Base-by-base conservation (phyloP, 2,888 invertebrate genomes). In the Heliconius charithonia region DNA sequence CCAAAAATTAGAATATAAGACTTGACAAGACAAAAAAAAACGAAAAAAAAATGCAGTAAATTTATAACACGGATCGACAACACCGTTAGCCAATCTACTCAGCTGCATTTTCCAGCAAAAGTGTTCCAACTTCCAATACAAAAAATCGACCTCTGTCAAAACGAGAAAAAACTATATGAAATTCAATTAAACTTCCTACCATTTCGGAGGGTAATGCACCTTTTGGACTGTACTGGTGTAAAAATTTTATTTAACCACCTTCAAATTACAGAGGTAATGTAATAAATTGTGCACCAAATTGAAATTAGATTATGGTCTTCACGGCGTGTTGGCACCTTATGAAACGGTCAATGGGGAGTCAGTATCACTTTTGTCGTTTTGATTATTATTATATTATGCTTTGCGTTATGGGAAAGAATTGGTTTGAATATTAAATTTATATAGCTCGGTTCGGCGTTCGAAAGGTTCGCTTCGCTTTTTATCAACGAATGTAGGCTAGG, bases 301-400 rank as follows among this genome's bases (percentile, higher is more conserved):
- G 90, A 94, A 94, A 95, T 94, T 94, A 92, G 91, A 95, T 95
- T 94, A 94, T 87, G 83, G 87, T 82, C 88, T 93, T 93, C 94
- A 94, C 91, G 94, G 88, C 85, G 88, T 83, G 86, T 93, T 92
- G 87, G 84, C 86, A 90, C 84, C 88, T 93, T 89, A 93, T 93
- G 92, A 91, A 91, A 92, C 86, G 89, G 91, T 91, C 93, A 89
- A 92, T 94, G 93, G 94, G 92, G 92, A 91, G 91, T 90, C 93
- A 90, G 88, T 82, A 80, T 82, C 82, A 88, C 87, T 89, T 91
- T 91, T 91, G 89, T 90, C 83, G 72, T 81, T 85, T 87, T 92
- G 93, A 93, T 93, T 94, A 93, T 51, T 51, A 51, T 19, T 51
- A 92, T 91, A 92, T 92, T 91, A 86, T 88, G 79, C 90, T 88